phyloP scores from a whole-genome alignment of 2,113 vertebrate genomes.

The Monarcha castaneiventris region DNA sequence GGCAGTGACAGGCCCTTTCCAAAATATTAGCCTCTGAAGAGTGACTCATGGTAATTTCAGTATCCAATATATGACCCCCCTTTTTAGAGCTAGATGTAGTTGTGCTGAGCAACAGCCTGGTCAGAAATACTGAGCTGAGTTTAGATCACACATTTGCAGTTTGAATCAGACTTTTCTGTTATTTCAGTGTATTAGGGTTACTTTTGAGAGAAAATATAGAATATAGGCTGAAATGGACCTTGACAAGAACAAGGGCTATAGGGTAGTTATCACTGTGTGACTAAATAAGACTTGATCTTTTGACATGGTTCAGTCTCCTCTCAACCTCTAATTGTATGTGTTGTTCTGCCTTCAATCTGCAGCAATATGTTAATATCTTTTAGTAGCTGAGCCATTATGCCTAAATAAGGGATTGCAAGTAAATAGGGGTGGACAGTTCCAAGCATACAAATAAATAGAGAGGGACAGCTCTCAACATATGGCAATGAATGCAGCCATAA shows the following conservation, averaged over 20 bases:
- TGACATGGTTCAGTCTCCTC: slow-evolving; percentile 17
- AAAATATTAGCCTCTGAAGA: background rate
- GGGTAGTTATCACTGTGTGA: background rate
- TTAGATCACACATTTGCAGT: background rate
- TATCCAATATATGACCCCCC: accelerated
- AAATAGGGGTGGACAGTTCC: slow-evolving; percentile 51
- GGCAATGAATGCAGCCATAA: slow-evolving; percentile 49
- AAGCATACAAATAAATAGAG: slow-evolving; percentile 46
- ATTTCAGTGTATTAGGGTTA: background rate
- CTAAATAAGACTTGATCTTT: slow-evolving; percentile 24
- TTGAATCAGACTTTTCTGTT: background rate
- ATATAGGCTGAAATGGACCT: background rate
- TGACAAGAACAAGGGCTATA: background rate
- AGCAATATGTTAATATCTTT: slow-evolving; percentile 50
- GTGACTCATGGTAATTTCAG: background rate
- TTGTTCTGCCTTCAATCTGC: slow-evolving; percentile 30
- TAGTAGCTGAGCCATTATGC: slow-evolving; percentile 25
- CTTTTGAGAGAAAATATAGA: background rate
- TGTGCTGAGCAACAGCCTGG: background rate
- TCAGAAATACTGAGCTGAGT: background rate
- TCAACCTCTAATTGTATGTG: slow-evolving; percentile 26
- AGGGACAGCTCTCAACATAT: slow-evolving; percentile 62
- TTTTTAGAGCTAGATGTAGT: background rate
- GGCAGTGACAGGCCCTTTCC: background rate
- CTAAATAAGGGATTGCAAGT: slow-evolving; percentile 48